A percentile compares a stretch with the other conserved stretches of the same genome.
These are phyloP conservation scores for Dromius quadrimaculatus DNA, from an alignment of 2,888 invertebrate species.

Conservation along the genomic window DNA sequence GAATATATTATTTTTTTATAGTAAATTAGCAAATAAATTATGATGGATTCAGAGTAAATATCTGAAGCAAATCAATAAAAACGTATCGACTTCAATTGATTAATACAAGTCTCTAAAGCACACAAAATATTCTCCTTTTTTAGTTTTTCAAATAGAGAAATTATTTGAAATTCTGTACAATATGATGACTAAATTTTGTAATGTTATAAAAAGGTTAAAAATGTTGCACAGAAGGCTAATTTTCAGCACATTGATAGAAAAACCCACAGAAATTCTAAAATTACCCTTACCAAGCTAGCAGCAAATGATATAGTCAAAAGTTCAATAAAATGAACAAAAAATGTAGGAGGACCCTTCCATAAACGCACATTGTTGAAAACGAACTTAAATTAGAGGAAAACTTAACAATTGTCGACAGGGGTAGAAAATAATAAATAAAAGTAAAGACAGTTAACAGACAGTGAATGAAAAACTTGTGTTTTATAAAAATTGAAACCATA, in stretches of 20 bases:
- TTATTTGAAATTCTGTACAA: no score
- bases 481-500: conserved; percentile 41
- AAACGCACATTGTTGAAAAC: conserved; percentile 39
- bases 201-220: no score
- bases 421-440: conserved; percentile 13
- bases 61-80: no score
- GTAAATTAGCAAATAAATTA: no score
- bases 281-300: conserved; percentile 14
- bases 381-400: conserved; percentile 16
- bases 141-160: no score
- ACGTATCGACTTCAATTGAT: no score
- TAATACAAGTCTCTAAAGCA: no score
- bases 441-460: neutral
- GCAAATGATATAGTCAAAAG: conserved; percentile 26
- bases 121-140: no score
- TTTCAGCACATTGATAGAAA: conserved; percentile 41
- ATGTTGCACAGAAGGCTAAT: neutral
- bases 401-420: neutral
- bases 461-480: conserved; percentile 30
- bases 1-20: no score
- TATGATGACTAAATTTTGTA: no score
- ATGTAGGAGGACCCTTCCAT: conserved; percentile 13
- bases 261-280: conserved; percentile 37
- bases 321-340: conserved; percentile 13
- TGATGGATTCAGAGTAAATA: no score